Evolutionary conservation across 2,888 invertebrate species (phyloP).

Genomic region (Arrhopalites spinosus): DNA sequence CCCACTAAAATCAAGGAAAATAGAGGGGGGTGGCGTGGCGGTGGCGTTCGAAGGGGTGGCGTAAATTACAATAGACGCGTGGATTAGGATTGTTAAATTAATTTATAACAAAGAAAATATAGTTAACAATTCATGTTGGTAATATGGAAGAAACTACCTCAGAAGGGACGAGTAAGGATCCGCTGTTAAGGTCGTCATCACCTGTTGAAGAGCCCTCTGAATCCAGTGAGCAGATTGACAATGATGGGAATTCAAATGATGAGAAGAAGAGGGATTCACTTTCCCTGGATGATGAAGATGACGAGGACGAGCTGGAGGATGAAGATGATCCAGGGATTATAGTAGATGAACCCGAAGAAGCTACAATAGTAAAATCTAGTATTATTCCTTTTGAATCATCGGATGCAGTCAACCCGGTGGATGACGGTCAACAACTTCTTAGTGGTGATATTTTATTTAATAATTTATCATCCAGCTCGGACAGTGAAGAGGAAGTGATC

Average conservation of each 20-base stretch:
- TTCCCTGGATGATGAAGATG: not conserved
- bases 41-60: too few relatives aligned
- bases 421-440: not conserved
- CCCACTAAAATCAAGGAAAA: too few relatives aligned
- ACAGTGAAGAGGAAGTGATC: constrained; percentile 30
- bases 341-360: not conserved
- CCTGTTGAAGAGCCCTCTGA: not conserved
- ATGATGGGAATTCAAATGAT: not conserved
- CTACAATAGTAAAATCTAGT: not conserved
- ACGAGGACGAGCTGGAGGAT: not conserved
- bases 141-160: not conserved
- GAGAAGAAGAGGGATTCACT: too few relatives aligned
- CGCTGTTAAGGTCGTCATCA: too few relatives aligned
- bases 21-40: too few relatives aligned
- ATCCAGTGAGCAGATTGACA: not conserved
- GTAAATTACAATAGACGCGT: too few relatives aligned
- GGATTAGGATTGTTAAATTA: too few relatives aligned
- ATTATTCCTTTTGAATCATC: not conserved
- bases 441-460: not conserved
- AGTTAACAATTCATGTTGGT: too few relatives aligned
- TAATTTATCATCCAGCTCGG: not conserved
- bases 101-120: too few relatives aligned
- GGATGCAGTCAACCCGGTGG: not conserved
- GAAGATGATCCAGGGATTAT: not conserved
- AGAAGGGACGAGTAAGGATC: not conserved